These are phyloP conservation scores for Myotis daubentonii DNA, from an alignment of 2,797 vertebrate species.

Conservation along the genomic window DNA sequence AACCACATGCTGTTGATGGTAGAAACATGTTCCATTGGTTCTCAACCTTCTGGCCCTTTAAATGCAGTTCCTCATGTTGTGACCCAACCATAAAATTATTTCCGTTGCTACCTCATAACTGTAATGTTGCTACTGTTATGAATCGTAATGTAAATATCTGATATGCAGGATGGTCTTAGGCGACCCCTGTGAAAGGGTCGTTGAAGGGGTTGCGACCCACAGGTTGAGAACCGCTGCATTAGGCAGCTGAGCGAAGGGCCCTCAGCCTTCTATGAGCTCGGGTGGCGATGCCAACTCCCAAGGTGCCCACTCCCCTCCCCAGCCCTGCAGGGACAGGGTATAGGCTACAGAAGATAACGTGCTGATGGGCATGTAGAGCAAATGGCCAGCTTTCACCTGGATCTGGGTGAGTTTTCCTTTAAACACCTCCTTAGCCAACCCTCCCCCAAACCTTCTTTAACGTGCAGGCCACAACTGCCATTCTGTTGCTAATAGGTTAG, in stretches of 20 bases:
- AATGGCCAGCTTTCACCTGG: not conserved
- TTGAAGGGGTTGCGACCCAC: no score
- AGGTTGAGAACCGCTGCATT: no score
- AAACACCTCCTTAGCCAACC: not conserved
- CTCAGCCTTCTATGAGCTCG: not conserved
- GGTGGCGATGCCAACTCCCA: accelerated
- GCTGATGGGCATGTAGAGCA: not conserved
- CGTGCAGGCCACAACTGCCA: not conserved
- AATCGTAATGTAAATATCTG: no score
- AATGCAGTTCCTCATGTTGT: no score
- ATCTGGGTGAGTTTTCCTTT: not conserved
- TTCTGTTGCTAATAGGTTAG: not conserved
- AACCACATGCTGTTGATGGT: not conserved
- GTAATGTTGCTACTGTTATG: no score
- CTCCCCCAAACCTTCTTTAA: not conserved
- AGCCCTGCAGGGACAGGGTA: no score
- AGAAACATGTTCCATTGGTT: not conserved
- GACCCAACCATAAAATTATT: no score
- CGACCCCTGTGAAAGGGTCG: no score
- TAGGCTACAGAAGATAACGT: not conserved
- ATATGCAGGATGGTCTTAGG: no score
- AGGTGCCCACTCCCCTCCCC: not conserved
- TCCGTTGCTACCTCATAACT: no score
- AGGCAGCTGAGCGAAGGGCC: not conserved
- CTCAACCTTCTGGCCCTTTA: no score